A percentile compares a stretch with the other conserved stretches of the same genome.
These are phyloP conservation scores for Tupaia chinensis DNA, from an alignment of 2,113 vertebrate genomes.

Conservation along the genomic window DNA sequence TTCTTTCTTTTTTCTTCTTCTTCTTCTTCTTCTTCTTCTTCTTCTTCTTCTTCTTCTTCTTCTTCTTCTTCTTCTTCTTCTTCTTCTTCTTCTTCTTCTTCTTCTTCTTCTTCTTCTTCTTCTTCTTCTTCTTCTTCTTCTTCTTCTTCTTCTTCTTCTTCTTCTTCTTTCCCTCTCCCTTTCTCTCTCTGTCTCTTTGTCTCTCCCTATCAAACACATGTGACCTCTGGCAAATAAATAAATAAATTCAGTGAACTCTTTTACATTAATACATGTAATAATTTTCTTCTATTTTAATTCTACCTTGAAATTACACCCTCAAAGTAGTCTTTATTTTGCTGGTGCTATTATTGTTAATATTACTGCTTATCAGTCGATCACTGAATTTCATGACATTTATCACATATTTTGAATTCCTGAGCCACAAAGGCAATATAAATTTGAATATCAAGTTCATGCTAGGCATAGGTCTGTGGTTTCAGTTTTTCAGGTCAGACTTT, in stretches of 20 bases:
- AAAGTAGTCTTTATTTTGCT: not conserved
- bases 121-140: too few relatives aligned
- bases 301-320: not conserved
- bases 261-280: not conserved
- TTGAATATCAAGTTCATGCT: not conserved
- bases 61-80: too few relatives aligned
- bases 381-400: not conserved
- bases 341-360: not conserved
- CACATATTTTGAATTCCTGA: not conserved
- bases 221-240: too few relatives aligned
- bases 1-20: too few relatives aligned
- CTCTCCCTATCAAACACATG: too few relatives aligned
- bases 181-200: too few relatives aligned
- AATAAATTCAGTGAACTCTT: not conserved
- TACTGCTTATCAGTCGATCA: conserved; percentile 7
- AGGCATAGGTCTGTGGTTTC: not conserved
- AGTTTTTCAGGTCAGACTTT: not conserved
- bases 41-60: too few relatives aligned
- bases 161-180: too few relatives aligned
- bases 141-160: too few relatives aligned
- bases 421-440: not conserved
- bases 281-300: conserved; percentile 31
- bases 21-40: too few relatives aligned
- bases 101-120: too few relatives aligned
- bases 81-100: too few relatives aligned